phyloP scores from a whole-genome alignment of 2,888 invertebrate genomes.

The Tinea semifulvella region DNA sequence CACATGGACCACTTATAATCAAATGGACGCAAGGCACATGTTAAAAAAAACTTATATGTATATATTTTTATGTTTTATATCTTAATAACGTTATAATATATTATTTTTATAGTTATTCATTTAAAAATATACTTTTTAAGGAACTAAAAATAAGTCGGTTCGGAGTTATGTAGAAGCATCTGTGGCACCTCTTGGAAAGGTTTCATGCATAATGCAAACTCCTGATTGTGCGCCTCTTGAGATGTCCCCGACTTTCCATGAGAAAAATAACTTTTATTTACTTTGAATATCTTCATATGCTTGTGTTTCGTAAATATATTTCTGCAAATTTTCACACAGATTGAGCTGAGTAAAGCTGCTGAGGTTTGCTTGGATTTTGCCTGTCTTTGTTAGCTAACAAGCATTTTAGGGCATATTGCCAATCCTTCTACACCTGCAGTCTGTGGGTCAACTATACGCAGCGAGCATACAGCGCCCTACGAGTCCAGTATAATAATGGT shows the following conservation, averaged over 20 bases:
- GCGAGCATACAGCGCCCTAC: too few relatives aligned
- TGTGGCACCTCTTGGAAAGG: conserved; percentile 40
- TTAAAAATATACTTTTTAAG: conserved; percentile 1
- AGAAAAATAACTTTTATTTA: conserved; percentile 14
- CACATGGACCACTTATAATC: too few relatives aligned
- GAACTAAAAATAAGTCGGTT: conserved; percentile 1
- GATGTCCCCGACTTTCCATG: conserved; percentile 12
- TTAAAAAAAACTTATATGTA: too few relatives aligned
- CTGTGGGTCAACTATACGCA: too few relatives aligned
- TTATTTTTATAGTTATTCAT: conserved; percentile 5
- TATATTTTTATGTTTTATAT: too few relatives aligned
- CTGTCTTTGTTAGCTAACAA: too few relatives aligned
- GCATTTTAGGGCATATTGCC: too few relatives aligned
- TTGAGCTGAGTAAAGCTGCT: background rate
- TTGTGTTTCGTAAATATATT: conserved; percentile 7
- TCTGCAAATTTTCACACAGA: conserved; percentile 3
- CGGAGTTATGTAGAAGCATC: conserved; percentile 26
- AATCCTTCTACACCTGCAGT: too few relatives aligned
- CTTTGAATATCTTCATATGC: conserved; percentile 14
- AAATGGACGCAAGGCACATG: too few relatives aligned
- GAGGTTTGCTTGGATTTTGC: background rate
- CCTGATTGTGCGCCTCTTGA: conserved; percentile 41
- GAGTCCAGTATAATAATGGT: too few relatives aligned
- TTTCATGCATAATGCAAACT: conserved; percentile 61
- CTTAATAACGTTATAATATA: background rate